Evolutionary conservation across 2,113 vertebrate genomes (phyloP).

Genomic region (Cryptotis parvus): DNA sequence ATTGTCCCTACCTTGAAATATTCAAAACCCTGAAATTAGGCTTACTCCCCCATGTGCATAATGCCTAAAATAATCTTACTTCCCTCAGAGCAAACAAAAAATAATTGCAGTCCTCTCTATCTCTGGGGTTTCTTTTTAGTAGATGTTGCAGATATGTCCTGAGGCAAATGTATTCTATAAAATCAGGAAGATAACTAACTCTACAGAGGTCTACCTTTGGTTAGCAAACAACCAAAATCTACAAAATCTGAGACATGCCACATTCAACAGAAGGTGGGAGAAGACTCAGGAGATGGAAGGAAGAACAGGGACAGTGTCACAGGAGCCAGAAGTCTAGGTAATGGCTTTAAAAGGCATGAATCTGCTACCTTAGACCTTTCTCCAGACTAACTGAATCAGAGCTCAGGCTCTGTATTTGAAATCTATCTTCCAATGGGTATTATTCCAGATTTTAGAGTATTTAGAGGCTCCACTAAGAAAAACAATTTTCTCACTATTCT

Average conservation of each 20-base stretch:
- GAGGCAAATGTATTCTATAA: background rate
- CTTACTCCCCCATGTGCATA: background rate
- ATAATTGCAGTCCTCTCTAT: background rate
- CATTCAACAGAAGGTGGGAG: background rate
- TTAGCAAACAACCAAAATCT: background rate
- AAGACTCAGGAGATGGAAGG: background rate
- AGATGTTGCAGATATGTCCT: background rate
- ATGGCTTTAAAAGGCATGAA: background rate
- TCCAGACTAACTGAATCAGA: background rate
- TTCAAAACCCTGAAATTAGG: constrained; percentile 3
- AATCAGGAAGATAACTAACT: background rate
- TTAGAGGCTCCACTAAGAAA: background rate
- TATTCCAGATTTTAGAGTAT: background rate
- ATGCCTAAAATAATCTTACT: background rate
- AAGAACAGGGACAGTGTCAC: background rate
- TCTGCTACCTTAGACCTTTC: background rate
- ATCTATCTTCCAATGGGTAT: background rate
- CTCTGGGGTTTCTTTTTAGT: background rate
- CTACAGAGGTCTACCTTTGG: background rate
- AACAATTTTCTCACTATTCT: background rate
- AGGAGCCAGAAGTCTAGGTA: background rate
- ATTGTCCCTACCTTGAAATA: background rate
- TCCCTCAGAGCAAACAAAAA: background rate
- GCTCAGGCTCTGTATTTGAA: background rate
- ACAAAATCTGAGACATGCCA: background rate